Conservation (phyloP, 1,140 invertebrate genomes). For the Drosophila prosaltans region DNA sequence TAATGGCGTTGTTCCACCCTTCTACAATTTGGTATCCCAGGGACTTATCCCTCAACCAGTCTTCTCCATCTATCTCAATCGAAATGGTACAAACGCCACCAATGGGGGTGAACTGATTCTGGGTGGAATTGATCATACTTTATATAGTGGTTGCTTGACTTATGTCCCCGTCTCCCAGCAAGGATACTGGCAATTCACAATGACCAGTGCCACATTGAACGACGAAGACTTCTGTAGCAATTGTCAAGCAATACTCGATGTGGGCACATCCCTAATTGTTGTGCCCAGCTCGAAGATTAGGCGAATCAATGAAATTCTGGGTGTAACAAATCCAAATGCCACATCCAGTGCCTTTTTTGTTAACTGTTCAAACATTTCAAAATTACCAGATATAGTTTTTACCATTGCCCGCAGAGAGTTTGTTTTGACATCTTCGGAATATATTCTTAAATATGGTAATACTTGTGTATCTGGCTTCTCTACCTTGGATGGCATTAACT, state of each 20-base stretch:
- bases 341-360: conserved; percentile 85
- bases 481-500: conserved; percentile 86
- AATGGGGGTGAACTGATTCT: conserved; percentile 95
- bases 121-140: conserved; percentile 94
- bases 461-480: conserved; percentile 63
- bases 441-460: conserved; percentile 80
- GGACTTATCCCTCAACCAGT: conserved; percentile 89
- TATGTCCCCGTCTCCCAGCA: conserved; percentile 93
- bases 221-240: conserved; percentile 85
- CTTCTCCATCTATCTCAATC: conserved; percentile 94
- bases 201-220: conserved; percentile 88
- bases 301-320: conserved; percentile 88
- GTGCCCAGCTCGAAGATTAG: conserved; percentile 91
- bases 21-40: conserved; percentile 96
- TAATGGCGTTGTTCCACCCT: conserved; percentile 94
- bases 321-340: conserved; percentile 88
- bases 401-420: conserved; percentile 60
- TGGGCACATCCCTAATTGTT: conserved; percentile 97
- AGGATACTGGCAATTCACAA: conserved; percentile 98
- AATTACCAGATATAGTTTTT: conserved; percentile 45
- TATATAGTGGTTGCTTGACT: conserved; percentile 95
- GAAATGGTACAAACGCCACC: conserved; percentile 86
- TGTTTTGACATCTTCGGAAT: conserved; percentile 28
- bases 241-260: conserved; percentile 97
- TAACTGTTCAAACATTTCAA: conserved; percentile 75